Evolutionary conservation across 2,113 vertebrate genomes (phyloP), one percentile per base, ranked within the genome.

Genomic region (Elephas maximus): DNA sequence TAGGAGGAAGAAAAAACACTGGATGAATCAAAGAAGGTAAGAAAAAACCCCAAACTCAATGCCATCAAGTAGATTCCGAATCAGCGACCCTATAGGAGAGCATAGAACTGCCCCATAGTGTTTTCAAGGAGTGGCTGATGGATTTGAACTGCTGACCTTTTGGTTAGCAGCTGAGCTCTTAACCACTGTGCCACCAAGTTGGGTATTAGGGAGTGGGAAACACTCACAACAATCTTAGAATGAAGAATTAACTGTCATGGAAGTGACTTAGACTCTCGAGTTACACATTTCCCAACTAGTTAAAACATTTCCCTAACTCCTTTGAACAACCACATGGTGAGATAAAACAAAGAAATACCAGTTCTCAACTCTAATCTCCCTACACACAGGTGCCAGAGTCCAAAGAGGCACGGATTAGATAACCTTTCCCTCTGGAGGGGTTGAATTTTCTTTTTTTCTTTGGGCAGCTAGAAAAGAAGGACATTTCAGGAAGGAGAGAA

Each of bases 291-390:
- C 14, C 20, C 84, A 30, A 97, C 57, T 82, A 96, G 95, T 78
- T 96, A 96, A 96, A 97, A 95, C 83, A 91, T 91, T 98, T 96
- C 76, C 89, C 97, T 85, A 94, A 95, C 91, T 98, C 98, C 98
- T 98, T 96, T 94, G 94, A 98, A 98, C 93, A 97, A 93, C 67
- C 10, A 57, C 82, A 97, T 97, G 97, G 92, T 90, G 95, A 96
- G 92, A 98, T 94, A 98, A 98, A 97, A 98, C 92, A 98, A 97
- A 98, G 91, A 95, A 97, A 98, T 2, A 97, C 96, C 94, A 95
- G 89, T 79, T 97, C 96, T 98, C 95, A 97, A 97, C 94, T 98
- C 97, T 98, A 98, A 98, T 98, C 97, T 98, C 95, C 95, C 96
- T 95, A 94, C n/a, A 97, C 97, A 97, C 97, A 97, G 73, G 82